Evolutionary conservation across 2,888 invertebrate species (phyloP), one percentile per base, ranked within the genome.

Genomic region (Pachymerium ferrugineum): DNA sequence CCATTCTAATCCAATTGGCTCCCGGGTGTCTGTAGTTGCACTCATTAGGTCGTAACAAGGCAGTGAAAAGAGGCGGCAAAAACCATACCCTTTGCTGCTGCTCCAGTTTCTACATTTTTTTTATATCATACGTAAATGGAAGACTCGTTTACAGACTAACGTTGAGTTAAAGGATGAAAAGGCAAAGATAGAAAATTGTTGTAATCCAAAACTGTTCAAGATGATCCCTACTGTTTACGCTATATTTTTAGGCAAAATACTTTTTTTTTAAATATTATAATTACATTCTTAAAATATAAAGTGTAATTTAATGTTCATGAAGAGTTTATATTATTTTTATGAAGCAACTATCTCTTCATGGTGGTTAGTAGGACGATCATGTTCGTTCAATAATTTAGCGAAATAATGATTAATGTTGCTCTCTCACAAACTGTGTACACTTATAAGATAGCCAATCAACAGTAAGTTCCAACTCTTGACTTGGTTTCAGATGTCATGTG

Each of bases 1-100:
- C 62, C 62, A 62, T 62, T 62, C 62, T 62, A 62, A 62, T 62
- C 62, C 62, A 62, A 62, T 62, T 28, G 62, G 62, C 62, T 62
- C 62, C 62, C 62, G 62, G 62, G 62, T 28, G 62, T 25, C 62
- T 62, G 62, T 25, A 25, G 62, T 62, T 62, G 62, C 62, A 62
- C 62, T 62, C 62, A 62, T 62, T 62, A 62, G 62, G 22, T 28
- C 62, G 62, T 62, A 62, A 62, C 62, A 62, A 62, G 62, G 25
- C 62, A 62, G 25, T 62, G 62, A 14, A 62, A 54, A 62, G 62
- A 62, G 62, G 62, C 62, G 62, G 47, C 25, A 62, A 62, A 62
- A 62, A 62, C 25, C 12, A 62, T 62, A 47, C 25, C 25, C 62
- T 62, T 62, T 62, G 28, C 0, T 22, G 25, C 25, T 25, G 25